These are phyloP conservation scores for Siniperca scherzeri DNA, from an alignment of 2,797 vertebrate species.

Conservation along the genomic window DNA sequence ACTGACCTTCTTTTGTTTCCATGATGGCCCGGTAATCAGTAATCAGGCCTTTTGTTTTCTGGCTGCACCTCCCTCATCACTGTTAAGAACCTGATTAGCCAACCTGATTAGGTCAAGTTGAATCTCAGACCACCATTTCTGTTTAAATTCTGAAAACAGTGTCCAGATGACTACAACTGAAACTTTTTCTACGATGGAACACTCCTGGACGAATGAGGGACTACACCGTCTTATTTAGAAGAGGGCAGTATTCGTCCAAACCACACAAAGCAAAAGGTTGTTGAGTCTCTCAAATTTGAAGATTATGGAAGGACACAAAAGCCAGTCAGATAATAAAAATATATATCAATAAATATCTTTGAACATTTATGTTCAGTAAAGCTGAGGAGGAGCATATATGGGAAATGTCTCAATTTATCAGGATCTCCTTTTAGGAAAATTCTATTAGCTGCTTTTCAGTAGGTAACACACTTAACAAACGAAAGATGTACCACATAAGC, in stretches of 20 bases:
- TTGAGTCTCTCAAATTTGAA: not conserved
- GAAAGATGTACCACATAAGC: not conserved
- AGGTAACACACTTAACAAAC: not conserved
- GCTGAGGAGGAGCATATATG: not conserved
- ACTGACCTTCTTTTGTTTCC: too few relatives aligned
- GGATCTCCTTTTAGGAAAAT: not conserved
- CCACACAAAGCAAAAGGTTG: not conserved
- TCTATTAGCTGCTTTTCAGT: not conserved
- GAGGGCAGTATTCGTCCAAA: conserved; percentile 15
- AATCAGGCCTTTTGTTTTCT: too few relatives aligned
- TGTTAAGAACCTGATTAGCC: too few relatives aligned
- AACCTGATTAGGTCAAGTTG: too few relatives aligned
- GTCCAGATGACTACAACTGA: too few relatives aligned
- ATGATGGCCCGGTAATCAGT: too few relatives aligned
- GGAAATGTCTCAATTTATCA: not conserved
- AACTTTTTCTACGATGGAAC: too few relatives aligned
- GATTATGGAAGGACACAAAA: not conserved
- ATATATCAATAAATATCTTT: not conserved
- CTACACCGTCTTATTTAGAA: too few relatives aligned
- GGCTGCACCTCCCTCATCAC: too few relatives aligned
- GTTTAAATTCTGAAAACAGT: too few relatives aligned
- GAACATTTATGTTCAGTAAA: not conserved
- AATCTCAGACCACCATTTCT: too few relatives aligned
- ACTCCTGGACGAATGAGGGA: too few relatives aligned
- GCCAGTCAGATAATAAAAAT: not conserved